phyloP scores from a whole-genome alignment of 1,140 invertebrate species.

The Lepidurus apus region DNA sequence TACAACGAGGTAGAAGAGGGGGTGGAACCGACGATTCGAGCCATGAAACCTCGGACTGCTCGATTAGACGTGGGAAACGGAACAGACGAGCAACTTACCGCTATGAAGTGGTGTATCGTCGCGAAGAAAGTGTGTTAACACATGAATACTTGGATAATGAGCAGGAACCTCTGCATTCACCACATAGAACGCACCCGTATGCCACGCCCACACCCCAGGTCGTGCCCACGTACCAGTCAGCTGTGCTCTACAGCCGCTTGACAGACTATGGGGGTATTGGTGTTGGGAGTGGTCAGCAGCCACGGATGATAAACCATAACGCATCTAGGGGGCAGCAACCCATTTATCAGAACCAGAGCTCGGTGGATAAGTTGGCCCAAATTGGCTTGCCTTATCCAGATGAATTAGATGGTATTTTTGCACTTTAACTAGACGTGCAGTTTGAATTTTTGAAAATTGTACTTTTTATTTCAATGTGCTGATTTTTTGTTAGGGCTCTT shows the following conservation, averaged over 20 bases:
- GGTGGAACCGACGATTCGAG: conserved; percentile 29
- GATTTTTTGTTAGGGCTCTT: too few species aligned
- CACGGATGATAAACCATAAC: not conserved
- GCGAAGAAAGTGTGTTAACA: conserved; percentile 36
- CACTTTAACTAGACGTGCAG: too few species aligned
- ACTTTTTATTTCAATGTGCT: too few species aligned
- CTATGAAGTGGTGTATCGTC: conserved; percentile 41
- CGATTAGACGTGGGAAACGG: conserved; percentile 38
- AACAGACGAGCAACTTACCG: conserved; percentile 39
- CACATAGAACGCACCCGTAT: not conserved
- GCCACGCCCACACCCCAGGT: conserved; percentile 10
- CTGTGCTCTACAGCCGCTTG: not conserved
- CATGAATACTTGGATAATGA: conserved; percentile 38
- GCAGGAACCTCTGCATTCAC: not conserved
- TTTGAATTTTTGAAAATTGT: too few species aligned
- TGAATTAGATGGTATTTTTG: not conserved
- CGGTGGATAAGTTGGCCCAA: conserved; percentile 2
- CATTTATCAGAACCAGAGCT: not conserved
- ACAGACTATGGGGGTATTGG: not conserved
- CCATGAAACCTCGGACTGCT: conserved; percentile 36
- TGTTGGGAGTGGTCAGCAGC: not conserved
- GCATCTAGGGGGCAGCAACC: not conserved
- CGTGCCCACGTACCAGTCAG: not conserved
- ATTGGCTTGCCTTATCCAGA: not conserved
- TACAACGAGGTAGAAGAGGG: not conserved